These are phyloP conservation scores for Seriola rivoliana DNA, from an alignment of 2,113 vertebrate species.

Conservation along the genomic window DNA sequence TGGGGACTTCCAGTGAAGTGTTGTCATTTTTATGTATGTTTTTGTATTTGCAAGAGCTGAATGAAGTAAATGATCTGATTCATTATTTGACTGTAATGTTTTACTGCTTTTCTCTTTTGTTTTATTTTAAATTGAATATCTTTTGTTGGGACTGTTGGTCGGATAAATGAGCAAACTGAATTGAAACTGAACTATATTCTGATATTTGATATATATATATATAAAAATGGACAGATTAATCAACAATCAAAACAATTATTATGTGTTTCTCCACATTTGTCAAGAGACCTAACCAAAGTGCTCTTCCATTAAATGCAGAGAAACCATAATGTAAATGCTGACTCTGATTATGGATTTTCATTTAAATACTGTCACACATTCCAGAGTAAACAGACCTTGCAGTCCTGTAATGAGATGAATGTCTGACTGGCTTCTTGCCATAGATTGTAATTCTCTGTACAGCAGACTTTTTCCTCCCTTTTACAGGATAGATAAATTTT, in stretches of 20 bases:
- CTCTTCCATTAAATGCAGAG: slow-evolving; percentile 5
- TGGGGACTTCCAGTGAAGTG: neutral
- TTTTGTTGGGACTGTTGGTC: too few species aligned
- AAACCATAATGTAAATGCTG: slow-evolving; percentile 5
- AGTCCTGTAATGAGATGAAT: slow-evolving; percentile 48
- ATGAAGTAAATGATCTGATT: too few species aligned
- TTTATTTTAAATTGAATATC: too few species aligned
- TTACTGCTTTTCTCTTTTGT: neutral
- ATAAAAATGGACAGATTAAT: neutral
- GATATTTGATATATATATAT: too few species aligned
- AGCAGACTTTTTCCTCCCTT: slow-evolving; percentile 10
- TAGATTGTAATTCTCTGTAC: slow-evolving; percentile 35
- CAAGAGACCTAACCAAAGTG: neutral
- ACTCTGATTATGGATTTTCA: slow-evolving; percentile 31
- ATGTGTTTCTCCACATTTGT: neutral
- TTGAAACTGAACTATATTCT: neutral
- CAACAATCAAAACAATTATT: neutral
- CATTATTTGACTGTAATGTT: neutral
- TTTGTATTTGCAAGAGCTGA: too few species aligned
- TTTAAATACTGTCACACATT: slow-evolving; percentile 48
- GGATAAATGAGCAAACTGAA: neutral
- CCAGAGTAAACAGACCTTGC: slow-evolving; percentile 36
- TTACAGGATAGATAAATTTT: slow-evolving; percentile 26
- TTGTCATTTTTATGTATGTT: too few species aligned
- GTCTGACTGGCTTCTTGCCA: slow-evolving; percentile 58